Evolutionary conservation across 2,797 vertebrate genomes (phyloP), one percentile per base, ranked within the genome.

Genomic region (Uromys caudimaculatus): DNA sequence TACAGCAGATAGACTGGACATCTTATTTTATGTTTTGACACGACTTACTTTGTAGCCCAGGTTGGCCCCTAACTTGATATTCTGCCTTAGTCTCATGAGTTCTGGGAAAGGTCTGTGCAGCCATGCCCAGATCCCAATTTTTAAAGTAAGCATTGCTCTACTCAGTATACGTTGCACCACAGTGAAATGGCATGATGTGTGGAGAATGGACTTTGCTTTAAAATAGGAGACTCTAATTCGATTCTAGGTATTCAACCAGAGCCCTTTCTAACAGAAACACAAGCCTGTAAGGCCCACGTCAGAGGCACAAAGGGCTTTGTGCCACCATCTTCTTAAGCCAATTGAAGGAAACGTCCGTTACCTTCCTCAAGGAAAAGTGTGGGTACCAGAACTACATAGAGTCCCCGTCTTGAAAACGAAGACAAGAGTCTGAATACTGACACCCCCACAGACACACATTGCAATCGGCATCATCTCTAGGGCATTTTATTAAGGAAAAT

Each of bases 401-500:
- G n/a, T 41, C 11, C 13, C n/a, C 21, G n/a, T 41, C 54, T 82
- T 82, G 14, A 56, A 60, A 27, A n/a, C 8, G n/a, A 12, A 54
- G 24, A 47, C 75, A 90, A 95, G 56, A 89, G 32, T 21, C 47
- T 89, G 52, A 92, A 38, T 82, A 60, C 21, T 78, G 67, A 92
- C 44, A 44, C 44, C 44, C 44, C 44, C 6, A 6, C n/a, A n/a
- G n/a, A n/a, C 12, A 12, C 73, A 75, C 3, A 62, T 91, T 85
- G 35, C 69, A 83, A 83, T 0, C 84, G 64, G 75, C 56, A 60
- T 86, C 41, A 24, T 62, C 47, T 35, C 60, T 56, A 35, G 35
- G 27, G 83, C 91, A 69, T 92, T 93, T 96, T 79, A 76, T 87
- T 89, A 89, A 95, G 92, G 47, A 90, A 89, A 93, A 77, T 64